phyloP scores from a whole-genome alignment of 2,113 vertebrate genomes.

The Perca flavescens region DNA sequence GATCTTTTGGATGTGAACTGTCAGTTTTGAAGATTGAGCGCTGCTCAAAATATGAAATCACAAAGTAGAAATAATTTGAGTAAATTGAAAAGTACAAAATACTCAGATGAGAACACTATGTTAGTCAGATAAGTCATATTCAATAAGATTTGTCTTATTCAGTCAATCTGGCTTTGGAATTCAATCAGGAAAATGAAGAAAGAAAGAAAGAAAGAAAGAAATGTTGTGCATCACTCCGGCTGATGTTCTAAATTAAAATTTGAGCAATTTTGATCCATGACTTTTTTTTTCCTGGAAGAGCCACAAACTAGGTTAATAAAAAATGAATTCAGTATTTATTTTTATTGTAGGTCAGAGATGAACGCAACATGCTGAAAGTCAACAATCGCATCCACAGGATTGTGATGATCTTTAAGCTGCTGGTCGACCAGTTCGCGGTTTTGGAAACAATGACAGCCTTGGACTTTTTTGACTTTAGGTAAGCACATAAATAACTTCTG shows the following conservation, averaged over 20 bases:
- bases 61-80: not conserved
- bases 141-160: not conserved
- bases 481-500: constrained; percentile 26
- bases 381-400: constrained; percentile 92
- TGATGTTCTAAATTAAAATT: not conserved
- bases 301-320: constrained; percentile 2
- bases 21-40: not conserved
- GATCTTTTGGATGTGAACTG: not conserved
- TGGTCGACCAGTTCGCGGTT: constrained; percentile 94
- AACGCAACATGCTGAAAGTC: constrained; percentile 97
- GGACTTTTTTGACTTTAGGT: constrained; percentile 98
- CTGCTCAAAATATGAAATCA: not conserved
- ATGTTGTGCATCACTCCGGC: not conserved
- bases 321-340: constrained; percentile 10
- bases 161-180: constrained; percentile 5
- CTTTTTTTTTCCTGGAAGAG: not conserved
- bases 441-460: constrained; percentile 97
- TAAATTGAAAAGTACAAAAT: not conserved
- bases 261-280: not conserved
- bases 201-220: not conserved
- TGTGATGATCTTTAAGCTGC: constrained; percentile 90
- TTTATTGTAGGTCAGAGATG: constrained; percentile 88
- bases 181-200: not conserved
- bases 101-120: not conserved
- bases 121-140: not conserved